Evolutionary conservation across 1,140 invertebrate genomes (phyloP), one percentile per base, ranked within the genome.

Genomic region (Dolichoris vasculosae): DNA sequence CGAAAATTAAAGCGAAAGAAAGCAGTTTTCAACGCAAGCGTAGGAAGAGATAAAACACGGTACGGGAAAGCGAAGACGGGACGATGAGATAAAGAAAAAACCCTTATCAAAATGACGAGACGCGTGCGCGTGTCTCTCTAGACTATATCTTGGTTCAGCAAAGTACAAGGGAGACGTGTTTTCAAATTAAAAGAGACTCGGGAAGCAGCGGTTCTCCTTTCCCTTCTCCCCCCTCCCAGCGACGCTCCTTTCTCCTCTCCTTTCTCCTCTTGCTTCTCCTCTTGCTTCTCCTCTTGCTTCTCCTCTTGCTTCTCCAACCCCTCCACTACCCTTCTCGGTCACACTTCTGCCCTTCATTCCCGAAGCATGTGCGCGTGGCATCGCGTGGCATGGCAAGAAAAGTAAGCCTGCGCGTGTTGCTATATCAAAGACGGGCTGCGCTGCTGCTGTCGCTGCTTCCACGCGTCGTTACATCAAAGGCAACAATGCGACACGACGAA

Each of bases 401-500:
- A 64, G 26, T 40, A 40, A 75, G 43, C 46, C 20, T 40, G 43
- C 82, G 82, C 38, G 71, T 30, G 75, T 71, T 80, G 75, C 55
- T 80, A 64, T 48, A 78, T 85, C 83, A 85, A 85, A 85, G 67
- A 80, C 48, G 51, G 43, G 13, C 51, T n/a, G 76, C 79, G 38
- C 76, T 64, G 51, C 40, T 11, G 67, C 51, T 15, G 48, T 17
- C 26, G 35, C 46, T n/a, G 67, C 30, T 17, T 46, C 55, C 9
- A 79, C 83, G 59, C 83, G 67, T 85, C 83, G 48, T 78, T 80
- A 85, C 76, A 80, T 85, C 83, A 85, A 85, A 85, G 83, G 82
- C 71, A 51, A 9, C 26, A 82, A 17, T 8, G 23, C 43, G 46
- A 23, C n/a, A 35, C 43, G 46, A 35, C 64, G 46, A 71, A 30